These are phyloP conservation scores for Eudasyphora cyanicolor DNA, from an alignment of 2,888 invertebrate species.

Conservation along the genomic window DNA sequence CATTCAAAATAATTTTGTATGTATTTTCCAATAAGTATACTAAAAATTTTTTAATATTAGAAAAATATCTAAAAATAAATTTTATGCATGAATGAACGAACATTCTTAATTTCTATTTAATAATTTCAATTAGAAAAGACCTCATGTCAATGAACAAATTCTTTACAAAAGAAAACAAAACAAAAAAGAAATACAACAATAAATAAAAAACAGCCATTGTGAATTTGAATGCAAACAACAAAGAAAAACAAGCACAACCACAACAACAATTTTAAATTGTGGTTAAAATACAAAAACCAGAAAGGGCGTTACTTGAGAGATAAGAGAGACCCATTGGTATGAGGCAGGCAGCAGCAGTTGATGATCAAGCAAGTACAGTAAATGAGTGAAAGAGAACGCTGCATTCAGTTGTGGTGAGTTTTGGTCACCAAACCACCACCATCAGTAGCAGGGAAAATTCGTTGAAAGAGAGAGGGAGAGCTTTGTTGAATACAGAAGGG, in stretches of 20 bases:
- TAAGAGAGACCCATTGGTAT: not conserved
- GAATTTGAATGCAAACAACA: slow-evolving; percentile 27
- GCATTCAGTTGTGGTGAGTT: slow-evolving; percentile 1
- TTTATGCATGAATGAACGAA: not conserved
- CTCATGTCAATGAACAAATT: slow-evolving; percentile 12
- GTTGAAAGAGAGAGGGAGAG: not conserved
- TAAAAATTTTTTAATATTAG: too few relatives aligned
- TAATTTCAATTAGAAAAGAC: not conserved
- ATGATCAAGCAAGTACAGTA: not conserved
- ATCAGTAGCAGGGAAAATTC: not conserved
- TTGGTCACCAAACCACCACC: not conserved
- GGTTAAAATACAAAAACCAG: slow-evolving; percentile 42
- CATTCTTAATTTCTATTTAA: not conserved
- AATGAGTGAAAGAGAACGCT: not conserved
- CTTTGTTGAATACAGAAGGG: not conserved
- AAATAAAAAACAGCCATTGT: slow-evolving; percentile 53
- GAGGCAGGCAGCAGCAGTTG: not conserved
- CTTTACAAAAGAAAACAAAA: slow-evolving; percentile 4
- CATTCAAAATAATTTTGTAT: too few relatives aligned
- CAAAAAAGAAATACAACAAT: not conserved
- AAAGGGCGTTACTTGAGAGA: slow-evolving; percentile 55
- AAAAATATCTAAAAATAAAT: too few relatives aligned
- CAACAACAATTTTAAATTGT: slow-evolving; percentile 35
- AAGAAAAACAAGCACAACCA: slow-evolving; percentile 12
- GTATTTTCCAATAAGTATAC: too few relatives aligned